A percentile compares a stretch with the other conserved stretches of the same genome.
These are phyloP conservation scores for Entelurus aequoreus DNA, from an alignment of 2,113 vertebrate species.

Conservation along the genomic window DNA sequence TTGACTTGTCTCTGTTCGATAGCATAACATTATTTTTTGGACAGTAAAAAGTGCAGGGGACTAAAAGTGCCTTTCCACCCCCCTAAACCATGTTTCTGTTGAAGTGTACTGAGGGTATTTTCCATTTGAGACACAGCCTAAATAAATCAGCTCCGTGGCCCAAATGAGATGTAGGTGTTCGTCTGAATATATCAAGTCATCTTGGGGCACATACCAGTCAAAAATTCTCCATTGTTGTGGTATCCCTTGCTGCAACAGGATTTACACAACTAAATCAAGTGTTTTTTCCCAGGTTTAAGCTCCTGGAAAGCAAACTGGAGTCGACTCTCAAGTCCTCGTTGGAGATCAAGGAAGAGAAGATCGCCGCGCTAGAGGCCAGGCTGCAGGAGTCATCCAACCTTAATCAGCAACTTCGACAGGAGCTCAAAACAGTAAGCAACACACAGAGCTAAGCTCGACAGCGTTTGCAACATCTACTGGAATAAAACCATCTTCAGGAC, in stretches of 20 bases:
- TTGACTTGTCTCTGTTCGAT: no score
- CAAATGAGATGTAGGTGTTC: conserved; percentile 1
- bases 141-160: background rate
- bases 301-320: conserved; percentile 93
- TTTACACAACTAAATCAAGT: conserved; percentile 5
- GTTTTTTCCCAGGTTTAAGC: conserved; percentile 78
- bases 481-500: background rate
- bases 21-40: no score
- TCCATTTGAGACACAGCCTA: background rate
- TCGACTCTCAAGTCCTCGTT: conserved; percentile 91
- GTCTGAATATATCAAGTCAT: background rate
- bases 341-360: conserved; percentile 99
- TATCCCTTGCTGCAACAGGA: background rate
- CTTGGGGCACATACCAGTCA: conserved; percentile 2
- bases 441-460: background rate
- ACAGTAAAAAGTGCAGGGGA: no score
- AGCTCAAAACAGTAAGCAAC: conserved; percentile 88
- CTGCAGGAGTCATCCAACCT: conserved; percentile 96
- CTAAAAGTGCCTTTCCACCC: no score
- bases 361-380: conserved; percentile 92
- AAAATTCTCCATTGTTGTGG: background rate
- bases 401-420: conserved; percentile 95
- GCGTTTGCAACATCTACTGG: no score
- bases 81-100: no score
- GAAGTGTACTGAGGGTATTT: no score